Percentiles rank a stretch among this genome's conserved stretches.
phyloP scores from a whole-genome alignment of 1,140 invertebrate genomes.

The Zophobas atratus region DNA sequence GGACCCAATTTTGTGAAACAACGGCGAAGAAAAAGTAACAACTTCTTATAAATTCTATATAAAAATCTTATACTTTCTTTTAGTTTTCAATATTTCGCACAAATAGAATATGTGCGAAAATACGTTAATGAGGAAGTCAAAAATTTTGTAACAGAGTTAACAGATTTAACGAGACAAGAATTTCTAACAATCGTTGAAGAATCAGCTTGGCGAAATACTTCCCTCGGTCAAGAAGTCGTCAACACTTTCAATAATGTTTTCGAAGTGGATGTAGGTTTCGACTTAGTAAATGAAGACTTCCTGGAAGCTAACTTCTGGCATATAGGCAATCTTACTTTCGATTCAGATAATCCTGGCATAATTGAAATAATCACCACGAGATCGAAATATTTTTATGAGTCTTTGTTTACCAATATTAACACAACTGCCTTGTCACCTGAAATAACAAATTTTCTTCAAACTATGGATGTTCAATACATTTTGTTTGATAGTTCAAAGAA shows the following conservation, averaged over 20 bases:
- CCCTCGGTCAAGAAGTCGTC: no score
- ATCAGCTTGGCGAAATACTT: neutral
- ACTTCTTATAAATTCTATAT: no score
- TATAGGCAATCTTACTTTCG: neutral
- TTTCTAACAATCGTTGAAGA: slow-evolving; percentile 11
- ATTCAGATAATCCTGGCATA: neutral
- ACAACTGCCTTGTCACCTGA: neutral
- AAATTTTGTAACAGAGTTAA: slow-evolving; percentile 1
- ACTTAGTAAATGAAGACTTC: slow-evolving; percentile 20
- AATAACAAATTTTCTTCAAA: neutral
- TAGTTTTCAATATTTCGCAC: neutral
- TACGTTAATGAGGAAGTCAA: neutral
- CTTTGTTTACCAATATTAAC: slow-evolving; percentile 8
- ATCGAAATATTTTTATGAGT: neutral
- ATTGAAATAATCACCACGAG: neutral
- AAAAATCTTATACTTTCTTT: no score
- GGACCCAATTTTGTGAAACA: neutral
- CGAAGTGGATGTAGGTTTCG: neutral
- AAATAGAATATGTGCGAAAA: slow-evolving; percentile 13
- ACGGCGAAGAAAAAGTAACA: neutral
- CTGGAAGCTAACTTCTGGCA: neutral
- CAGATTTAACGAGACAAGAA: slow-evolving; percentile 6
- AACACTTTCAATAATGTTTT: no score
- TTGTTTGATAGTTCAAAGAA: neutral
- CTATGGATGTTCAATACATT: neutral